Evolutionary conservation across 1,140 invertebrate genomes (phyloP), one percentile per base, ranked within the genome.

Genomic region (Eueides isabella): DNA sequence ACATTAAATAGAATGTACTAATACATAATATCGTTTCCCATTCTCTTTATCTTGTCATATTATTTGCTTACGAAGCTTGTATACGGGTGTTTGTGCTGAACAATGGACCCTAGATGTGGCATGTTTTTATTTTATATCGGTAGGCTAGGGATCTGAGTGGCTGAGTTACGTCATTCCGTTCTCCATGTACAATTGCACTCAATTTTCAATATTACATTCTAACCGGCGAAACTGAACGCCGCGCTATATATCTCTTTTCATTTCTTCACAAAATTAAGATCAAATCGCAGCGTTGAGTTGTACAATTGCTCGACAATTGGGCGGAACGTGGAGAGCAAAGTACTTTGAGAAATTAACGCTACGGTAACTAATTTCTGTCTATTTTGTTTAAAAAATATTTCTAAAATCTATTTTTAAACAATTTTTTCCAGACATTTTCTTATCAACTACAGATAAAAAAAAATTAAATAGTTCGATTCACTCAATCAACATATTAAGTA

Each of bases 21-120:
- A 65, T 71, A 68, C 74, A 70, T 75, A 75, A 75, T 75, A 75
- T 75, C 74, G 78, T 78, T 80, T 82, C 78, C 80, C 76, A 84
- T 86, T 84, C 83, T 80, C 85, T 82, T 80, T 84, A 82, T 84
- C 80, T 81, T 84, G 80, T 86, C 79, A 85, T 83, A 83, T 80
- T 87, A 82, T 87, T 87, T 87, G 84, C 85, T 82, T 78, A 84
- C 83, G 78, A 80, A 83, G 79, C 76, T 79, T 82, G 79, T 81
- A 86, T 86, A 83, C 78, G 84, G 82, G 84, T 77, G 35, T 73
- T 67, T 29, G 63, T 71, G 38, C 14, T 28, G 71, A 79, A 5
- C 14, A 66, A 72, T 11, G 28, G 28, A 0, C 12, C 16, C 75
- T 83, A 61, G 81, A 85, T 71, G 61, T 63, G 76, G 62, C 61